Evolutionary conservation across 2,797 vertebrate species (phyloP).

Genomic region (Fringilla coelebs): DNA sequence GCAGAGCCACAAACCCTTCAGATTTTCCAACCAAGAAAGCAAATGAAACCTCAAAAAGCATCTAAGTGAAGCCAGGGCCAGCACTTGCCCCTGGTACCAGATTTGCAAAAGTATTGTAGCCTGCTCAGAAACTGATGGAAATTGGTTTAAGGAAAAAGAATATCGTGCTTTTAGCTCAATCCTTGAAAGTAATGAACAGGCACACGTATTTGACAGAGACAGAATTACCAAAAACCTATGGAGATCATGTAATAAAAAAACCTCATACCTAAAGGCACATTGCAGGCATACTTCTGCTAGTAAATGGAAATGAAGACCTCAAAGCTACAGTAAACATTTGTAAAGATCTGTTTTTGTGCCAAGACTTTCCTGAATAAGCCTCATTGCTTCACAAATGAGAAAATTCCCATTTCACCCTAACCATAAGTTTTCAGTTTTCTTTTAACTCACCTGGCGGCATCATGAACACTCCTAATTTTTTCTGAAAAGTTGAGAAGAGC

Average conservation of each 20-base stretch:
- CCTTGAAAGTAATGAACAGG: background rate
- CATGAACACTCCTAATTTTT: conserved; percentile 88
- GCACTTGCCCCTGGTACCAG: background rate
- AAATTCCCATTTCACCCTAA: background rate
- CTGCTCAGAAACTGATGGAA: background rate
- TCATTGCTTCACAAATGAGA: background rate
- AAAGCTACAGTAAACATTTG: conserved; percentile 41
- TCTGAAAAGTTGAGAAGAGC: conserved; percentile 90
- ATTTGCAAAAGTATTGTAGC: background rate
- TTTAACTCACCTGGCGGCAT: conserved; percentile 86
- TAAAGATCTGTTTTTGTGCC: conserved; percentile 25
- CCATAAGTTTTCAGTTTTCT: background rate
- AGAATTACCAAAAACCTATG: background rate
- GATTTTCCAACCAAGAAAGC: background rate
- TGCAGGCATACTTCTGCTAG: conserved; percentile 24
- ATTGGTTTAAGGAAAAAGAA: background rate
- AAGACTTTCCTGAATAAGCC: conserved; percentile 5
- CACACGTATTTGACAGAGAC: background rate
- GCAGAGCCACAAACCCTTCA: background rate
- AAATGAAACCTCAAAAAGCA: background rate
- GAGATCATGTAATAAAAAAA: conserved; percentile 33
- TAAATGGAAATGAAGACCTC: conserved; percentile 46
- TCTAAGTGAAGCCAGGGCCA: background rate
- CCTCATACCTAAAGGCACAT: conserved; percentile 43
- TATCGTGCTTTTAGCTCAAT: background rate